Evolutionary conservation across 2,888 invertebrate genomes (phyloP).

Genomic region (Gymnoscelis rufifasciata): DNA sequence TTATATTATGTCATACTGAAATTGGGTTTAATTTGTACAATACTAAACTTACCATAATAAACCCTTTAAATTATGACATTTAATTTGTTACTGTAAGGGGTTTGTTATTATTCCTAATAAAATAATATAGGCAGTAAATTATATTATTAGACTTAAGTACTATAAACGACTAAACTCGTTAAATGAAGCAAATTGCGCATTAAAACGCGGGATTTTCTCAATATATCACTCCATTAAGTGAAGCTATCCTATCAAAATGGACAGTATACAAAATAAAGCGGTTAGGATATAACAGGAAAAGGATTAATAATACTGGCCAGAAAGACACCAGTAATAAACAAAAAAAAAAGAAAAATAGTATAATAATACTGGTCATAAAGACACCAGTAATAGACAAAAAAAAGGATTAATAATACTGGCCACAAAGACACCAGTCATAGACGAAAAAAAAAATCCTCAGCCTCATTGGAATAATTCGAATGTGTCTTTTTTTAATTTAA

Average conservation of each 20-base stretch:
- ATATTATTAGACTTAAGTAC: too few relatives aligned
- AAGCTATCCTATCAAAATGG: constrained; percentile 40
- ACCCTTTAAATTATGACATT: too few relatives aligned
- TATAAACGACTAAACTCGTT: constrained; percentile 12
- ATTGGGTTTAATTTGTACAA: too few relatives aligned
- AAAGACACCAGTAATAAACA: too few relatives aligned
- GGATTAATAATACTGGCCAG: constrained; percentile 57
- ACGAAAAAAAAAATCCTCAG: constrained; percentile 36
- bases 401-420: constrained; percentile 51
- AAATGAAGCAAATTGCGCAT: constrained; percentile 34
- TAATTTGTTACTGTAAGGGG: too few relatives aligned
- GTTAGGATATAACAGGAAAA: constrained; percentile 59
- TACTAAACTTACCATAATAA: too few relatives aligned
- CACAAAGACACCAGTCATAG: constrained; percentile 25
- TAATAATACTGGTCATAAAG: constrained; percentile 28
- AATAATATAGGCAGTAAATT: too few relatives aligned
- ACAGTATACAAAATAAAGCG: constrained; percentile 58
- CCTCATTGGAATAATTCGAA: constrained; percentile 39
- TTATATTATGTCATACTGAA: too few relatives aligned
- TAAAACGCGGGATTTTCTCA: constrained; percentile 36
- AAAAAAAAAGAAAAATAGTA: too few relatives aligned
- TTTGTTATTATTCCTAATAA: too few relatives aligned
- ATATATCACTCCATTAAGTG: constrained; percentile 42
- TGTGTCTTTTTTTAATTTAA: too few relatives aligned
- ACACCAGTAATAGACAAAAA: constrained; percentile 32